Evolutionary conservation across 2,113 vertebrate genomes (phyloP), one percentile per base, ranked within the genome.

Genomic region (Scomber japonicus): DNA sequence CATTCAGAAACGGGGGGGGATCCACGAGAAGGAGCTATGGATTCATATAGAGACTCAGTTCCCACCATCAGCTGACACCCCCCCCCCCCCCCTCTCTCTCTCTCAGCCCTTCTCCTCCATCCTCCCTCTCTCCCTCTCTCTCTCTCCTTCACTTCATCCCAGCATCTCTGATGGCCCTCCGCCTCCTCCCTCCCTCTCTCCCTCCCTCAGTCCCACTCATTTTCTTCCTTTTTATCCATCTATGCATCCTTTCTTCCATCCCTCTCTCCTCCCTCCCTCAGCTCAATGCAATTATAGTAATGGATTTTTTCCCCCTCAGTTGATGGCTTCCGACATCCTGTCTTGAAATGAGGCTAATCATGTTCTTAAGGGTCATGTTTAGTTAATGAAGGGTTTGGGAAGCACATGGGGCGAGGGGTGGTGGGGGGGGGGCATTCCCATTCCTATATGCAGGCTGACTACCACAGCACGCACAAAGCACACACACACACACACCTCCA

Each of bases 311-410:
- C 86, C 85, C 83, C 86, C 90, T 90, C 92, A 77, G 88, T 94
- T 97, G 96, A 98, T 98, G 96, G 97, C 95, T 98, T 98, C 97
- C 95, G 95, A 98, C 97, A 98, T 98, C 96, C 96, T 98, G 97
- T 96, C 96, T 95, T 91, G 89, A 96, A 96, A 96, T 89, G 93
- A 95, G 96, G 96, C 96, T 98, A 99, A 98, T 97, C 96, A 97
- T 96, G 90, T 78, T 96, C 96, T 97, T 96, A 96, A 97, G 96
- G 96, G 97, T 97, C 97, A 97, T 97, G 96, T 97, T 95, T 96
- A 96, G 95, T 98, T 98, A 97, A 96, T 95, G 96, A 96, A 95
- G 95, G 95, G 96, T 96, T 96, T 95, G 64, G 78, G 88, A 89
- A 81, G 77, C 83, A 91, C 79, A 80, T 87, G 24, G 45, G 70